These are phyloP conservation scores for Lithophane socia DNA, from an alignment of 2,888 invertebrate species.

Conservation along the genomic window DNA sequence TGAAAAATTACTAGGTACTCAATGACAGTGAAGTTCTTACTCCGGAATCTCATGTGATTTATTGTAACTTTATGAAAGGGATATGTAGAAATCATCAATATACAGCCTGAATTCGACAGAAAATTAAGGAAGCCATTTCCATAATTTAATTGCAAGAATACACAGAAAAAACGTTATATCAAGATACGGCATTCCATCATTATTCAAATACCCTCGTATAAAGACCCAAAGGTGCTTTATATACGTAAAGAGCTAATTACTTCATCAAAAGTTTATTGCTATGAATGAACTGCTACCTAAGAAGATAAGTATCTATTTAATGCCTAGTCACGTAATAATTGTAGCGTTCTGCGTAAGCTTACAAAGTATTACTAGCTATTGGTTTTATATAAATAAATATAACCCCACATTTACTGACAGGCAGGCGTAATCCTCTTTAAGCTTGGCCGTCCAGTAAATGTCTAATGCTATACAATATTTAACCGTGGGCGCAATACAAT, in stretches of 20 bases:
- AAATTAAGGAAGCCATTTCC: too few species aligned
- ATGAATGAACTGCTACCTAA: neutral
- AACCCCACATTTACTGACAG: conserved; percentile 21
- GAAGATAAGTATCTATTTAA: conserved; percentile 28
- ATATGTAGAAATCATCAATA: neutral
- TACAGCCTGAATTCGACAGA: too few species aligned
- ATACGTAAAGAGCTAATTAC: neutral
- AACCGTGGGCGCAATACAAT: conserved; percentile 28
- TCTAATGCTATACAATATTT: conserved; percentile 34
- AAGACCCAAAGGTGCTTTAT: neutral
- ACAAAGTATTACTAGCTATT: conserved; percentile 38
- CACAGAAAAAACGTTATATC: too few species aligned
- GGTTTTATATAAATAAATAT: conserved; percentile 45
- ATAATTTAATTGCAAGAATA: too few species aligned
- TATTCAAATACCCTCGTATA: neutral
- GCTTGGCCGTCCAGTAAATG: conserved; percentile 41
- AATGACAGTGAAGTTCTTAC: neutral
- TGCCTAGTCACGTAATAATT: conserved; percentile 24
- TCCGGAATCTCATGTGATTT: neutral
- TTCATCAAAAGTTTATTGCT: conserved; percentile 1
- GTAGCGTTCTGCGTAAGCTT: conserved; percentile 16
- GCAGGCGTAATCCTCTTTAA: conserved; percentile 31
- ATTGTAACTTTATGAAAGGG: neutral
- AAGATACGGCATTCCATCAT: too few species aligned
- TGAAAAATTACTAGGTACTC: neutral